These are phyloP conservation scores for Callorhinus ursinus DNA, from an alignment of 2,113 vertebrate species.

Conservation along the genomic window DNA sequence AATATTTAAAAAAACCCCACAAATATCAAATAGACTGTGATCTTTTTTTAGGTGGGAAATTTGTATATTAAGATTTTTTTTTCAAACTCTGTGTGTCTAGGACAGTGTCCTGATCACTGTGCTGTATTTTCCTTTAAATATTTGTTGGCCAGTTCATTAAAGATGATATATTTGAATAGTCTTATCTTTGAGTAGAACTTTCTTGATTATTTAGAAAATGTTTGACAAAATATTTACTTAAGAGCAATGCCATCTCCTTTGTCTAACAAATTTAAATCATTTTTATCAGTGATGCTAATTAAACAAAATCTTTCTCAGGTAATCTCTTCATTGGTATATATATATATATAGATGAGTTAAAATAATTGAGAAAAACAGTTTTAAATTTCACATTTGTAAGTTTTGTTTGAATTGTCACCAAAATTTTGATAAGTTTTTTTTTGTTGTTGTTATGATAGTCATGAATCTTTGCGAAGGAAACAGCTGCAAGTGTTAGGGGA, in stretches of 20 bases:
- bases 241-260: neutral
- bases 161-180: neutral
- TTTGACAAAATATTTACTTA: neutral
- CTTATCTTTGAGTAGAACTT: neutral
- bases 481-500: conserved; percentile 62
- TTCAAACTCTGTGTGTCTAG: neutral
- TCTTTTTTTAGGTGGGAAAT: neutral
- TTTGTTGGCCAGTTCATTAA: neutral
- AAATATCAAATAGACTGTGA: neutral
- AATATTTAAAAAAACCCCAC: too few species aligned
- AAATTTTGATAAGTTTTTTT: conserved; percentile 21
- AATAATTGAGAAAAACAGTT: neutral
- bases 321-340: neutral
- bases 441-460: conserved; percentile 22
- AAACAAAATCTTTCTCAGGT: neutral
- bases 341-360: neutral
- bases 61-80: neutral
- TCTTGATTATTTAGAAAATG: conserved; percentile 51
- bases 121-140: neutral
- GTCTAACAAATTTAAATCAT: neutral
- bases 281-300: conserved; percentile 31
- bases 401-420: conserved; percentile 55
- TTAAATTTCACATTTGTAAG: neutral
- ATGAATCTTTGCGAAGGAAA: conserved; percentile 51
- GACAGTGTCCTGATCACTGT: neutral